Percentiles rank a stretch among this genome's conserved stretches.
These are phyloP conservation scores for Caenorhabditis parvicauda DNA, from an alignment of 2,888 invertebrate genomes.

Conservation along the genomic window DNA sequence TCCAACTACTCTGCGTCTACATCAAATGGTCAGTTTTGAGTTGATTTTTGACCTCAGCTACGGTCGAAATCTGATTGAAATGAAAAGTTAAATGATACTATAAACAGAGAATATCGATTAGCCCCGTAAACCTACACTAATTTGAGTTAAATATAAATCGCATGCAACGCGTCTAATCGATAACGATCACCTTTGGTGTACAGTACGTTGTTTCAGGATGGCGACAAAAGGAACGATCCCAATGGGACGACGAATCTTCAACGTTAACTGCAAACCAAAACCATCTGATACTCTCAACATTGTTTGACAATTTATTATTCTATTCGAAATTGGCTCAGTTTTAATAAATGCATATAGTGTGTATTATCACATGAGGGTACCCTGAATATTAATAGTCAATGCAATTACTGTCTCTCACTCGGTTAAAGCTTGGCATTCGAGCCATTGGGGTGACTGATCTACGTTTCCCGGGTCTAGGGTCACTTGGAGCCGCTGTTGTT, in stretches of 20 bases:
- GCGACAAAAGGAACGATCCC: constrained; percentile 18
- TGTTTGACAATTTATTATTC: no score
- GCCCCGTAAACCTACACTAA: no score
- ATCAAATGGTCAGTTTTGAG: constrained; percentile 17
- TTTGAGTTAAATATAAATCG: no score
- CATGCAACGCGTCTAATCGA: no score
- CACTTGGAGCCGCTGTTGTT: neutral
- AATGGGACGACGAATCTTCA: constrained; percentile 18
- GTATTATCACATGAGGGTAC: neutral
- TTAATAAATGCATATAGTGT: no score
- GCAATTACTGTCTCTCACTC: constrained; percentile 16
- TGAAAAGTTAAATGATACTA: no score
- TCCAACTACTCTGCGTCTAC: constrained; percentile 22
- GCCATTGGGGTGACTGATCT: constrained; percentile 36
- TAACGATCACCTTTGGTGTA: no score
- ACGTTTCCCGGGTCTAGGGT: constrained; percentile 11
- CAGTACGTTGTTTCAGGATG: constrained; percentile 10
- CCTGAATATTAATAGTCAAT: constrained; percentile 10
- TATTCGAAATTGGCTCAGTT: no score
- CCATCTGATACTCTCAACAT: no score
- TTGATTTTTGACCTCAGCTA: neutral
- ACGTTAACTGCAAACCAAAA: constrained; percentile 12
- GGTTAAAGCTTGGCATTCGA: constrained; percentile 20
- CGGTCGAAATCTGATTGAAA: neutral
- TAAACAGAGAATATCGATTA: no score